phyloP scores from a whole-genome alignment of 2,797 vertebrate species.

The Lacerta bilineata region DNA sequence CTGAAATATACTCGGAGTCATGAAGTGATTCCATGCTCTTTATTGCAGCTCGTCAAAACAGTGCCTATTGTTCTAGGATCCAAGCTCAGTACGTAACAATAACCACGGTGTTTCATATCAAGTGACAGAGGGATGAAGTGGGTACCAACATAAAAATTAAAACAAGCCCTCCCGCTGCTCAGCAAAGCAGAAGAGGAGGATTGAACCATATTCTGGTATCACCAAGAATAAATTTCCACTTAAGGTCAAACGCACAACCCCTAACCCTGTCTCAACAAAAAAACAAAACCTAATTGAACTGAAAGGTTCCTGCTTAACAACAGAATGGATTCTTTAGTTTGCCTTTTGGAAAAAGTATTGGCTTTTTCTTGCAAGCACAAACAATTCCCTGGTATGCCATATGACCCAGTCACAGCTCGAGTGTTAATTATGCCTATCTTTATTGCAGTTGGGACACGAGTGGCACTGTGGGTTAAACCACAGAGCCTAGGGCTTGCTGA shows the following conservation, averaged over 20 bases:
- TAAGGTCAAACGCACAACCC: not conserved
- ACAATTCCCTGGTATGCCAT: not conserved
- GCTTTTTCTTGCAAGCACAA: not conserved
- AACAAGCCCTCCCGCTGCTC: not conserved
- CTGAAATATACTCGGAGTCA: no score
- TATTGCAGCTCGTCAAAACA: no score
- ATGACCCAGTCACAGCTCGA: no score
- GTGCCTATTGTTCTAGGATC: no score
- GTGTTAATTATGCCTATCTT: not conserved
- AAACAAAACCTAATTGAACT: not conserved
- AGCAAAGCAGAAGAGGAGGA: no score
- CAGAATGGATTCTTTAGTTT: not conserved
- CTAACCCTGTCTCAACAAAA: not conserved
- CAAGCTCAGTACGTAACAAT: no score
- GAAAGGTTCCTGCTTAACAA: not conserved
- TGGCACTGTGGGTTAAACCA: no score
- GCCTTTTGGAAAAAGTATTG: not conserved
- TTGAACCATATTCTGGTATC: not conserved
- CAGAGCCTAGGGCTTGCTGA: no score
- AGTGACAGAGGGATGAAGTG: not conserved
- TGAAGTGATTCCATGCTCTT: no score
- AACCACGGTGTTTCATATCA: conserved; percentile 1
- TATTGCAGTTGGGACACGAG: not conserved
- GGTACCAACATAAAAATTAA: not conserved
- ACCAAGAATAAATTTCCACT: not conserved